These are phyloP conservation scores for Cylloceria caligata DNA, from an alignment of 2,888 invertebrate genomes.

Conservation along the genomic window DNA sequence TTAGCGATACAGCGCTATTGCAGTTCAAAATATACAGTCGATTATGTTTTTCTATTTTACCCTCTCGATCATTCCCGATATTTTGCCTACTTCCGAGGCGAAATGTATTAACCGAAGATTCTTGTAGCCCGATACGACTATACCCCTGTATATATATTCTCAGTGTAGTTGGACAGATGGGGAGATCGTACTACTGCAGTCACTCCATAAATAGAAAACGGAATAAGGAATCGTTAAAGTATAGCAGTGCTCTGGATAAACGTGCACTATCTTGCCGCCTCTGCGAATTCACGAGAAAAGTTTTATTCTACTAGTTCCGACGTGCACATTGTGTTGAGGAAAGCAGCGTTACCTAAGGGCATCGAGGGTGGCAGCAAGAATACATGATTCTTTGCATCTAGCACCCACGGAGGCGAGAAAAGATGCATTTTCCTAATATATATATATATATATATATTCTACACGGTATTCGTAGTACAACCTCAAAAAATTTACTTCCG, in stretches of 20 bases:
- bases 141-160: background rate
- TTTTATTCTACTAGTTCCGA: slow-evolving; percentile 63
- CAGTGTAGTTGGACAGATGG: slow-evolving; percentile 14
- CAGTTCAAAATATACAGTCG: too few relatives aligned
- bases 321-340: slow-evolving; percentile 56
- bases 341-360: slow-evolving; percentile 34
- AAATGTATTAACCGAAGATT: slow-evolving; percentile 1
- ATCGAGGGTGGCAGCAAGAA: slow-evolving; percentile 39
- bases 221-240: slow-evolving; percentile 61
- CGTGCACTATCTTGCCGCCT: slow-evolving; percentile 66
- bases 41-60: too few relatives aligned
- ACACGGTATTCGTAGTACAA: slow-evolving; percentile 31
- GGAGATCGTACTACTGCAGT: slow-evolving; percentile 59
- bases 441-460: slow-evolving; percentile 14
- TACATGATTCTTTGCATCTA: slow-evolving; percentile 61
- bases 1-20: too few relatives aligned
- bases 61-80: too few relatives aligned
- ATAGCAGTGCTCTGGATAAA: slow-evolving; percentile 50
- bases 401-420: slow-evolving; percentile 28
- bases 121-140: background rate
- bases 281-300: slow-evolving; percentile 67
- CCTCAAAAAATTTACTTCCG: slow-evolving; percentile 56
- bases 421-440: slow-evolving; percentile 27
- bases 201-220: slow-evolving; percentile 73
- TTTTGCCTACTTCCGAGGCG: too few relatives aligned